phyloP scores from a whole-genome alignment of 2,113 vertebrate genomes.

The Odocoileus virginianus region DNA sequence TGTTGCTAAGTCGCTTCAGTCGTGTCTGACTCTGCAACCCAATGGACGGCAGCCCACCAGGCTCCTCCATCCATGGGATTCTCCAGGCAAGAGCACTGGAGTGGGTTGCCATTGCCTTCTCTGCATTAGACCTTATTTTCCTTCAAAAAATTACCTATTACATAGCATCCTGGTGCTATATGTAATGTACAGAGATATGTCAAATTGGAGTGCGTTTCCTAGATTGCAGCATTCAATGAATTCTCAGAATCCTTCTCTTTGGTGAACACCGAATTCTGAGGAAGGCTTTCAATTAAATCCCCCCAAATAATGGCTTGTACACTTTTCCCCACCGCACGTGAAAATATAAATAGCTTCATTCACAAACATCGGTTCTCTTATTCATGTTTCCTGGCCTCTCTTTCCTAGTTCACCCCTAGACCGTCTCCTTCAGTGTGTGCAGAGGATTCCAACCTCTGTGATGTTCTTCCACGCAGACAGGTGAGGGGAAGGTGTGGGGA shows the following conservation, averaged over 20 bases:
- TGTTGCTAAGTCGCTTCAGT: too few species aligned
- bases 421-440: not conserved
- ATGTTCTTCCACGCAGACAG: slow-evolving; percentile 17
- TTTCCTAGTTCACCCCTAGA: not conserved
- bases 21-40: too few species aligned
- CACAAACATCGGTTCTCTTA: not conserved
- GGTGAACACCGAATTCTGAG: not conserved
- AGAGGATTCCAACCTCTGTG: slow-evolving; percentile 59
- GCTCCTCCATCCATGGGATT: too few species aligned
- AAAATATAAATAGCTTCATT: not conserved
- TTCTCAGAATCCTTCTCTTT: slow-evolving; percentile 14
- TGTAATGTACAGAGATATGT: not conserved
- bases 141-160: slow-evolving; percentile 22
- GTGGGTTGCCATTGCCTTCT: too few species aligned
- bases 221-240: not conserved
- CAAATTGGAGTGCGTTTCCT: not conserved
- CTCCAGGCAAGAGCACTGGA: too few species aligned
- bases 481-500: slow-evolving; percentile 25
- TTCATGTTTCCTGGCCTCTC: not conserved
- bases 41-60: too few species aligned
- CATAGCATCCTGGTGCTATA: not conserved
- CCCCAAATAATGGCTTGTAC: not conserved
- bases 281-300: not conserved
- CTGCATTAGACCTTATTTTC: not conserved
- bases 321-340: not conserved